phyloP scores from a whole-genome alignment of 2,113 vertebrate genomes.

The Toxotes chatareus region DNA sequence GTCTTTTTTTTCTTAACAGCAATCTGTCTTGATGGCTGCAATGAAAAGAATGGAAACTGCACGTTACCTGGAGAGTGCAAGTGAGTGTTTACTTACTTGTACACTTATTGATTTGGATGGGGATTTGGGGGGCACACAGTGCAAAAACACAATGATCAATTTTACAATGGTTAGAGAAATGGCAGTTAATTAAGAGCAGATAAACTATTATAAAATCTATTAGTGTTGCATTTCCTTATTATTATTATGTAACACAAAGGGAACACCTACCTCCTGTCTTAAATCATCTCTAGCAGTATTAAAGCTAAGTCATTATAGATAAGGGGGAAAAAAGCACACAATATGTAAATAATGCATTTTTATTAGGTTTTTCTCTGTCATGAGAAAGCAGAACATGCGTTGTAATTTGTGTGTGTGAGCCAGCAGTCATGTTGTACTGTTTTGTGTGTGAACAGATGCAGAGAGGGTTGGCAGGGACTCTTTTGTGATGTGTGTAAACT shows the following conservation, averaged over 20 bases:
- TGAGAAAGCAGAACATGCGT: background rate
- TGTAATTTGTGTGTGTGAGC: conserved; percentile 27
- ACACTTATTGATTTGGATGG: too few relatives aligned
- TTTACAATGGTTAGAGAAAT: too few relatives aligned
- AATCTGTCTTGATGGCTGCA: conserved; percentile 94
- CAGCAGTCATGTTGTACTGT: conserved; percentile 36
- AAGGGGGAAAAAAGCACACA: background rate
- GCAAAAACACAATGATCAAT: too few relatives aligned
- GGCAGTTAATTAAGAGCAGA: too few relatives aligned
- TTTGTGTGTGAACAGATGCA: conserved; percentile 87
- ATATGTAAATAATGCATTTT: background rate
- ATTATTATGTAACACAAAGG: background rate
- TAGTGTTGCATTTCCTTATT: too few relatives aligned
- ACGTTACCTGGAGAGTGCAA: conserved; percentile 93
- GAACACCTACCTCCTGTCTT: background rate
- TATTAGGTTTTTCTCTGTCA: background rate
- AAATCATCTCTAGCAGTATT: background rate
- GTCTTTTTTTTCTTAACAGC: conserved; percentile 81
- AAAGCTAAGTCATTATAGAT: background rate
- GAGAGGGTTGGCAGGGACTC: conserved; percentile 93
- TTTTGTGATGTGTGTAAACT: conserved; percentile 93
- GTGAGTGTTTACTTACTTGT: conserved; percentile 85
- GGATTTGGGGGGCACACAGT: too few relatives aligned
- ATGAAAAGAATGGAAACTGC: conserved; percentile 93
- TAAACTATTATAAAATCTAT: too few relatives aligned